These are phyloP conservation scores for Celastrina argiolus DNA, from an alignment of 2,888 invertebrate species.

Conservation along the genomic window DNA sequence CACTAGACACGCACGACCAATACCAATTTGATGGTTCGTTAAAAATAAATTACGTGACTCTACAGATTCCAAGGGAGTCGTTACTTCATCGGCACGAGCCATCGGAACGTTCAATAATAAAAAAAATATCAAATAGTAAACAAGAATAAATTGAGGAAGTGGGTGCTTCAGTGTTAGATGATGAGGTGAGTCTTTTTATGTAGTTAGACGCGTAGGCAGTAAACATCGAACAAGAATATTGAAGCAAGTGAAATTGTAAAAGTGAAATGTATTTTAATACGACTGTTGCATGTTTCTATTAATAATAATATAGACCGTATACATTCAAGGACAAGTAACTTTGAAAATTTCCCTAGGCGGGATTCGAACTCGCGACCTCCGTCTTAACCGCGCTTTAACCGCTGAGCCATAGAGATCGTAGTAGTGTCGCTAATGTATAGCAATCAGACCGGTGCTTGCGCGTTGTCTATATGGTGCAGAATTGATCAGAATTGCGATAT, in stretches of 20 bases:
- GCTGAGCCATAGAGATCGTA: no score
- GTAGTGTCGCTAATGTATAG: not conserved
- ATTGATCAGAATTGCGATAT: conserved; percentile 13
- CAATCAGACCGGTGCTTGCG: not conserved
- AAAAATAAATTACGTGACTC: conserved; percentile 36
- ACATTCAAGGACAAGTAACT: no score
- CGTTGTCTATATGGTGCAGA: not conserved
- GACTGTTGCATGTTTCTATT: not conserved
- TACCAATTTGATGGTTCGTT: conserved; percentile 35
- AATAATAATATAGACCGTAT: no score
- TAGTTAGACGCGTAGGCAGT: not conserved
- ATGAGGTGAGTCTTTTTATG: not conserved
- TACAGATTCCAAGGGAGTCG: conserved; percentile 27
- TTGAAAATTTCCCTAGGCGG: no score
- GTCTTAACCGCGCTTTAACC: no score
- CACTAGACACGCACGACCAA: conserved; percentile 33
- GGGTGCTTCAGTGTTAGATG: not conserved
- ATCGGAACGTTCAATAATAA: not conserved
- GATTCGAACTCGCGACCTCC: no score
- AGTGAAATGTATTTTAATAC: conserved; percentile 1
- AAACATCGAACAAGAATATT: not conserved
- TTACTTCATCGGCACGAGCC: not conserved
- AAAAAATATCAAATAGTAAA: conserved; percentile 1
- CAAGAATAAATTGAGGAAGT: conserved; percentile 8
- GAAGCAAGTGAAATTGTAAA: not conserved